phyloP scores from a whole-genome alignment of 2,888 invertebrate species.

The Caenorhabditis wallacei region DNA sequence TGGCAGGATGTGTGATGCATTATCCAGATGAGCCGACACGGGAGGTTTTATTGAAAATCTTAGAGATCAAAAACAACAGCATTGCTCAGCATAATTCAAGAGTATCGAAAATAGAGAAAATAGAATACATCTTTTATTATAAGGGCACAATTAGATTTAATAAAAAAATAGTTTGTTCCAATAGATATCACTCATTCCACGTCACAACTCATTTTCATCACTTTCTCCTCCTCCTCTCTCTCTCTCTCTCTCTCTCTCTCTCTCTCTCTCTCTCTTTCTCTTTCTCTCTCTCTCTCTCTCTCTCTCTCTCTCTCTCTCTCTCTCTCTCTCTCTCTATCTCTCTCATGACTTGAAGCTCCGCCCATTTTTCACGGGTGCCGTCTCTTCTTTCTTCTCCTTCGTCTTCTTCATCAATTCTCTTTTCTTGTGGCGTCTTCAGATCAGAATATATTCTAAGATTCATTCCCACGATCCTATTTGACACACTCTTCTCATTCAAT shows the following conservation, averaged over 20 bases:
- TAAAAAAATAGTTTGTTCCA: background rate
- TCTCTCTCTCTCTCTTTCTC: background rate
- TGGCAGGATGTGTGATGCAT: slow-evolving; percentile 1
- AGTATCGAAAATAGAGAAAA: no score
- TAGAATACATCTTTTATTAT: no score
- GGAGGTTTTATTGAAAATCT: background rate
- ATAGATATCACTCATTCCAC: slow-evolving; percentile 27
- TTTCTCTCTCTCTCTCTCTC: background rate
- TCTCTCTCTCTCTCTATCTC: background rate
- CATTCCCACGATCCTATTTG: background rate
- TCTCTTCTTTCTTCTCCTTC: background rate
- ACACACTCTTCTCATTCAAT: slow-evolving; percentile 1
- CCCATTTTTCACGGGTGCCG: background rate
- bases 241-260: background rate
- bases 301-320: no score
- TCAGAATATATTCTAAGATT: slow-evolving; percentile 9
- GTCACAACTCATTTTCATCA: slow-evolving; percentile 53
- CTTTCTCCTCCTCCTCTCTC: background rate
- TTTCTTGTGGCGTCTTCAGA: slow-evolving; percentile 17
- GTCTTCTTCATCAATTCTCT: background rate
- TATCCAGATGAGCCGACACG: background rate
- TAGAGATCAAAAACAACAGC: no score
- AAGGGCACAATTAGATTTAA: no score
- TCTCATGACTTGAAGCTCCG: slow-evolving; percentile 16
- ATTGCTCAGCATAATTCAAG: no score